Percentiles rank a stretch among this genome's conserved stretches.
Evolutionary conservation across 1,140 invertebrate species (phyloP).

Genomic region (Ridgeia piscesae): DNA sequence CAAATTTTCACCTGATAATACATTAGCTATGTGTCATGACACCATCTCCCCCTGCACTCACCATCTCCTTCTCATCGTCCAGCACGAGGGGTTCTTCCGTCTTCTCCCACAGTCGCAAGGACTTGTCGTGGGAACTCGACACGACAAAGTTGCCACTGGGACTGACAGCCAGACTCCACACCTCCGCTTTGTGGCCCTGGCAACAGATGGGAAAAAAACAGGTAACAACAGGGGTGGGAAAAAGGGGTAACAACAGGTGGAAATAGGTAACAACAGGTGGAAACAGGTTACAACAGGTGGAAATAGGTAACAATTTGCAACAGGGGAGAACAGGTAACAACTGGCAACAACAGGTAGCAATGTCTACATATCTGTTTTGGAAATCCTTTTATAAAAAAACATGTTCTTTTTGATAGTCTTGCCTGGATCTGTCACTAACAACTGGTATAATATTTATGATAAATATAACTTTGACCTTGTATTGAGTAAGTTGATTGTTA

Average conservation of each 20-base stretch:
- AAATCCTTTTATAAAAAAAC: no score
- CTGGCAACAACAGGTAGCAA: background rate
- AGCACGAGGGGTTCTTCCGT: conserved; percentile 87
- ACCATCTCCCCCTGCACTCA: conserved; percentile 32
- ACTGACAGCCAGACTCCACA: conserved; percentile 75
- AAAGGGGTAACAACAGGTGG: no score
- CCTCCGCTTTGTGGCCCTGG: conserved; percentile 68
- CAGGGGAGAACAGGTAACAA: background rate
- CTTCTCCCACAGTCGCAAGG: conserved; percentile 83
- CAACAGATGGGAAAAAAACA: no score
- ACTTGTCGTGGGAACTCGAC: conserved; percentile 85
- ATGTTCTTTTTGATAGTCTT: no score
- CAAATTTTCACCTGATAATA: background rate
- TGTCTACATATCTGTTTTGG: no score
- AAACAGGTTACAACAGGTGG: no score
- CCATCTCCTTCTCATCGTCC: conserved; percentile 83
- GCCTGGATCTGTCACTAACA: background rate
- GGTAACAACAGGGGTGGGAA: background rate
- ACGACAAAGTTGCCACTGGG: conserved; percentile 79
- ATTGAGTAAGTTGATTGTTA: no score
- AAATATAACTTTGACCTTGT: no score
- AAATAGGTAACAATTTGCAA: no score
- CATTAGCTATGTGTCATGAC: background rate
- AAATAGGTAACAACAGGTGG: no score
- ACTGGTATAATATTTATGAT: no score